Evolutionary conservation across 2,888 invertebrate genomes (phyloP), one percentile per base, ranked within the genome.

Genomic region (Epirrita christyi): DNA sequence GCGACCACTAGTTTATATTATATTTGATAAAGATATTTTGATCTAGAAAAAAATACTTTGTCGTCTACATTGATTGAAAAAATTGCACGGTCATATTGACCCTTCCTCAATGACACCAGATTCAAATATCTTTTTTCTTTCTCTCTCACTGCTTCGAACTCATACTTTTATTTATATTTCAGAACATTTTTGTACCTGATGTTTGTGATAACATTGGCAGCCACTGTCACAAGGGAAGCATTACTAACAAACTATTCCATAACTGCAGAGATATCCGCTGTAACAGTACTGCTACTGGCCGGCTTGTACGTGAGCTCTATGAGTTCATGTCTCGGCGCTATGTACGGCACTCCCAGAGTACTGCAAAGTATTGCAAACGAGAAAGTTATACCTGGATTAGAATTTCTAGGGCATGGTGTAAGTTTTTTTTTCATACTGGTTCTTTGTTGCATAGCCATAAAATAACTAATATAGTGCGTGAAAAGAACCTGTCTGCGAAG

Each of bases 291-390:
- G 38, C 93, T 98, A 57, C 91, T 99, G 37, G 96, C 97, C 53
- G 99, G 99, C 14, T 93, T 99, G 50, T 99, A 99, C 85, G 97
- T 99, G 11, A 98, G 98, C 51, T 98, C 98, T 13, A 97, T 99
- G 94, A 98, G 98, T 41, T 97, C 98, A 44, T 98, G 98, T 79
- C 94, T 99, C 71, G 98, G 98, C 9, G 97, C 98, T 36, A 96
- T 99, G 95, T 98, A 99, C 78, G 98, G 98, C 2, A 98, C 98
- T 1, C 98, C 98, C 0, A 93, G 98, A 68, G 98, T 99, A 0
- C 89, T 98, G 29, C 98, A 99, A 85, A 97, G 98, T 63, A 98
- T 99, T 70, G 98, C 99, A 41, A 96, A 97, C 78, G 98, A 99
- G 83, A 98, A 96, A 86, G 98, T 98, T 37, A 97, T 99, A 72